Conservation (phyloP, 1,140 invertebrate species). For the Paraescarpia echinospica region DNA sequence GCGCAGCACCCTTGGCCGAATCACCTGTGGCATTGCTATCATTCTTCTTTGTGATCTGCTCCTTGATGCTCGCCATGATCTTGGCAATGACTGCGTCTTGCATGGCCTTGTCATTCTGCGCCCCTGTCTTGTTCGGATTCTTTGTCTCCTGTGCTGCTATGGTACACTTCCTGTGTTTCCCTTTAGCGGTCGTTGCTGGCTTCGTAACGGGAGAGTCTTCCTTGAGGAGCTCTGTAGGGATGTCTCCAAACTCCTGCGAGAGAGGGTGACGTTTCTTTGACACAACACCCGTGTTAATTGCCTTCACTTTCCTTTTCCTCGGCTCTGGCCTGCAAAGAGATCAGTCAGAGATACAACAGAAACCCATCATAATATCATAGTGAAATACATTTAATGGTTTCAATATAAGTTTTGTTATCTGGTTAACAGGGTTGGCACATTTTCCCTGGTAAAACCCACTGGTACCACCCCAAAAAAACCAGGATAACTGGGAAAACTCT, state of each 20-base stretch:
- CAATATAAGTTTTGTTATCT: no score
- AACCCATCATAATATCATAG: no score
- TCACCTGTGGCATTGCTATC: not conserved
- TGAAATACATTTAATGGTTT: no score
- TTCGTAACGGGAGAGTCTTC: not conserved
- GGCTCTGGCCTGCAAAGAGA: not conserved
- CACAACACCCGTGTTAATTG: constrained; percentile 48
- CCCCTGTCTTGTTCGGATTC: not conserved
- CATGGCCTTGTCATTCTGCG: not conserved
- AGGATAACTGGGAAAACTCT: no score
- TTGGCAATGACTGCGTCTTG: not conserved
- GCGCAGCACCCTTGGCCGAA: not conserved
- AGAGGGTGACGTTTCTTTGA: constrained; percentile 53
- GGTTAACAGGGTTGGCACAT: no score
- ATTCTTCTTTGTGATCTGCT: not conserved
- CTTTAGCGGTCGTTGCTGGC: not conserved
- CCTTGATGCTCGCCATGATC: not conserved
- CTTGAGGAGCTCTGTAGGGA: not conserved
- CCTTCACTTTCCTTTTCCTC: constrained; percentile 33
- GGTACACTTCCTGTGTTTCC: not conserved
- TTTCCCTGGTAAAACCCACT: no score
- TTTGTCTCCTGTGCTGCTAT: not conserved
- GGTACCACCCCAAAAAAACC: no score
- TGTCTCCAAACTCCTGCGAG: constrained; percentile 32
- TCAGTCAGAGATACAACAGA: not conserved